Evolutionary conservation across 2,113 vertebrate genomes (phyloP).

Genomic region (Psephotus haematonotus): DNA sequence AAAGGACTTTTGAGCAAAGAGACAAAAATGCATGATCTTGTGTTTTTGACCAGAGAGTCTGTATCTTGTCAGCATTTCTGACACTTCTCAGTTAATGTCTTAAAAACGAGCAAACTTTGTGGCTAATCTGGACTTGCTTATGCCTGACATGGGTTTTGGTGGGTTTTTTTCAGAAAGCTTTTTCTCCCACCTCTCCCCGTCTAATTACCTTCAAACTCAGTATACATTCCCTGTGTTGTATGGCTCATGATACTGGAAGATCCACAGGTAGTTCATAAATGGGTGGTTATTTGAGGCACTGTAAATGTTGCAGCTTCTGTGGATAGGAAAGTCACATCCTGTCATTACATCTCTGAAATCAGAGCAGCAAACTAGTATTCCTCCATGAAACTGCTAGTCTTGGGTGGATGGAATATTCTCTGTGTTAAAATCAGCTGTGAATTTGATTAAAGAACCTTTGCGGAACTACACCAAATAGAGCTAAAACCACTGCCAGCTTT

Average conservation of each 20-base stretch:
- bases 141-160: neutral
- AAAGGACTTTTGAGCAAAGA: neutral
- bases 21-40: neutral
- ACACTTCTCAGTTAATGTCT: neutral
- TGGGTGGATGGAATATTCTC: neutral
- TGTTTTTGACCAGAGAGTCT: neutral
- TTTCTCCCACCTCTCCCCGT: neutral
- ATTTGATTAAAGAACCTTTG: neutral
- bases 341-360: neutral
- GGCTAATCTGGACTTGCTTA: neutral
- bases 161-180: neutral
- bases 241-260: neutral
- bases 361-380: neutral
- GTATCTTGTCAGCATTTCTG: neutral
- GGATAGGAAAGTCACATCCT: neutral
- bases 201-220: neutral
- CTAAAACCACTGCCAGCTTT: neutral
- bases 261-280: neutral
- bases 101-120: neutral
- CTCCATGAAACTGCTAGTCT: neutral
- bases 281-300: neutral
- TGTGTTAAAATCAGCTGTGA: neutral
- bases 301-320: neutral
- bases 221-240: neutral
- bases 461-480: neutral